Evolutionary conservation across 2,888 invertebrate genomes (phyloP).

Genomic region (Limnephilus rhombicus): DNA sequence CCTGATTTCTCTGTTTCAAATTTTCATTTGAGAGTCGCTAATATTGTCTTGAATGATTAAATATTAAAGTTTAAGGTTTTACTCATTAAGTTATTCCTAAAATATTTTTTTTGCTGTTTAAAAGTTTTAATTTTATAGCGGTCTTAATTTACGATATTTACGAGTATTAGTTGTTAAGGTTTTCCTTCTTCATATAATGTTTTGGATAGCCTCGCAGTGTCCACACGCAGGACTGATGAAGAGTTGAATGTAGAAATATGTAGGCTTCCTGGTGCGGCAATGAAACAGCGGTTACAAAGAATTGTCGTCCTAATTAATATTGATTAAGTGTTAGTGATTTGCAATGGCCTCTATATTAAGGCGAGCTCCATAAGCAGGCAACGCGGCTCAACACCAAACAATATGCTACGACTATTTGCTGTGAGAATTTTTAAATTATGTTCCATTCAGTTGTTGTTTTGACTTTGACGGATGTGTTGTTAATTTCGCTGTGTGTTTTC

Average conservation of each 20-base stretch:
- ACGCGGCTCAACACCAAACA: not conserved
- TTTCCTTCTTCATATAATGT: not conserved
- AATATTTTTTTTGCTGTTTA: too few species aligned
- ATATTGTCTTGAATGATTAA: too few species aligned
- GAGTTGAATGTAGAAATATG: not conserved
- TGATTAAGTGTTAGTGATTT: not conserved
- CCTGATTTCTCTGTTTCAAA: too few species aligned
- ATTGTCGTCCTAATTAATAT: not conserved
- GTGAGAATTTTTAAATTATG: not conserved
- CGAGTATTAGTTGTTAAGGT: not conserved
- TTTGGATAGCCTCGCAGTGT: not conserved
- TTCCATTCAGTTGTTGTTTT: not conserved
- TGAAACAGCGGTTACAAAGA: not conserved
- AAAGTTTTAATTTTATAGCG: too few species aligned
- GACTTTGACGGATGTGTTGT: not conserved
- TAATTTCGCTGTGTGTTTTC: slow-evolving; percentile 48
- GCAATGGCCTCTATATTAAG: not conserved
- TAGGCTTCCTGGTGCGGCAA: not conserved
- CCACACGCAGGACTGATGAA: too few species aligned
- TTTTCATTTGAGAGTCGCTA: too few species aligned
- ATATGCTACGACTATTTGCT: not conserved
- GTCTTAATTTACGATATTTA: too few species aligned
- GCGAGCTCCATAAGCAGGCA: not conserved
- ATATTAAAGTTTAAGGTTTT: too few species aligned
- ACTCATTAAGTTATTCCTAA: too few species aligned